Evolutionary conservation across 2,888 invertebrate species (phyloP).

Genomic region (Sinhomidia bicolor): DNA sequence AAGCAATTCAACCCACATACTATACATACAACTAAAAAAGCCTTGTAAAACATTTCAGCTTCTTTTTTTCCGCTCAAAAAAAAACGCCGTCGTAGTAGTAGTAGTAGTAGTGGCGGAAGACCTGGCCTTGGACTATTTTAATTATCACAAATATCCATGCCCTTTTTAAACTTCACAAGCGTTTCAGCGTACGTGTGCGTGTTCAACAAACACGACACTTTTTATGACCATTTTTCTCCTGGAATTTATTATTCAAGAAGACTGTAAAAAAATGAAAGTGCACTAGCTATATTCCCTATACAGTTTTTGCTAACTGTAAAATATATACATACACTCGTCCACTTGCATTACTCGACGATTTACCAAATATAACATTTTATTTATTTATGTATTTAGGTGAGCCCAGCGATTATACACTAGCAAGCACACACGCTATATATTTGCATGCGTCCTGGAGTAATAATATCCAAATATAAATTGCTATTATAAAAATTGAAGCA

Average conservation of each 20-base stretch:
- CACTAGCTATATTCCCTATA: neutral
- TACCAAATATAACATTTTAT: neutral
- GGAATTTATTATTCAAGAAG: neutral
- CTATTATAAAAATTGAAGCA: neutral
- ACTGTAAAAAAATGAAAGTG: neutral
- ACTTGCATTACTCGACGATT: no score
- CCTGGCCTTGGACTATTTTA: conserved; percentile 22
- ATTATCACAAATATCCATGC: conserved; percentile 5
- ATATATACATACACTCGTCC: no score
- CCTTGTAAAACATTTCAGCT: no score
- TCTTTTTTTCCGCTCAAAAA: neutral
- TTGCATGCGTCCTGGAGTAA: neutral
- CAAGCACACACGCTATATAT: neutral
- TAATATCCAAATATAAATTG: neutral
- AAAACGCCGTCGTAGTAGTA: no score
- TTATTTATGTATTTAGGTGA: conserved; percentile 5
- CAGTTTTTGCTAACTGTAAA: no score
- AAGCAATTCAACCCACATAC: no score
- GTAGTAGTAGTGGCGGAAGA: neutral
- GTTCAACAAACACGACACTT: neutral
- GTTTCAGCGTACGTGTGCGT: neutral
- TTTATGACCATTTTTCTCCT: neutral
- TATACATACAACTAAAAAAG: no score
- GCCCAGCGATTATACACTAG: neutral
- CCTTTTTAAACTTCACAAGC: neutral